Conservation (phyloP, 2,113 vertebrate genomes). For the Cichladusa arquata region DNA sequence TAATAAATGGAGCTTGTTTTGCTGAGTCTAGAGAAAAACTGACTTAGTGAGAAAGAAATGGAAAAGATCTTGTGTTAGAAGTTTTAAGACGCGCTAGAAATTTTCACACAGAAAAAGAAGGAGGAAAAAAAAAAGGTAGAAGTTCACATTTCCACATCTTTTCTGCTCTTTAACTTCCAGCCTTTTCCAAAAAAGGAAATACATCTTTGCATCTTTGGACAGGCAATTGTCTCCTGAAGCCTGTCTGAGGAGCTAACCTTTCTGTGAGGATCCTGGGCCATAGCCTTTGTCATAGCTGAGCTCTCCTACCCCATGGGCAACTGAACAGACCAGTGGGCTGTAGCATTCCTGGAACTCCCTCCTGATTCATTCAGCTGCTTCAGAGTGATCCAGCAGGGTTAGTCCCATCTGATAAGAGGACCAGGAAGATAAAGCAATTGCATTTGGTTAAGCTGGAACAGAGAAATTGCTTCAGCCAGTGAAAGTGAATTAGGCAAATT, state of each 20-base stretch:
- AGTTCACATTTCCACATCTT: neutral
- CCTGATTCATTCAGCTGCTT: neutral
- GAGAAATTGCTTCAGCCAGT: neutral
- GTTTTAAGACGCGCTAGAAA: neutral
- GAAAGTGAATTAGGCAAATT: neutral
- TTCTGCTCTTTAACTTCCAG: neutral
- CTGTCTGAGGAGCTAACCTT: neutral
- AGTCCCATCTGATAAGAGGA: neutral
- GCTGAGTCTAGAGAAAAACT: constrained; percentile 52
- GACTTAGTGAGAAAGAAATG: constrained; percentile 10
- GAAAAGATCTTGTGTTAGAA: constrained; percentile 13
- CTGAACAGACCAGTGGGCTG: neutral
- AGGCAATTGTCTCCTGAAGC: neutral
- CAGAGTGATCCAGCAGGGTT: neutral
- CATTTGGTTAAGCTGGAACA: neutral
- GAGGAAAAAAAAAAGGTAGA: neutral
- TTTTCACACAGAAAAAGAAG: neutral
- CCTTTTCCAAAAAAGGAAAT: neutral
- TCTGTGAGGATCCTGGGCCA: accelerated
- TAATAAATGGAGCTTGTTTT: constrained; percentile 48
- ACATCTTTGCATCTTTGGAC: neutral
- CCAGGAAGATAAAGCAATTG: neutral
- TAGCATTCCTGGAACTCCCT: neutral
- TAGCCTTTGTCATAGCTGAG: neutral
- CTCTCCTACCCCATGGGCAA: neutral